Evolutionary conservation across 2,797 vertebrate species (phyloP).

Genomic region (Pipistrellus nathusii): DNA sequence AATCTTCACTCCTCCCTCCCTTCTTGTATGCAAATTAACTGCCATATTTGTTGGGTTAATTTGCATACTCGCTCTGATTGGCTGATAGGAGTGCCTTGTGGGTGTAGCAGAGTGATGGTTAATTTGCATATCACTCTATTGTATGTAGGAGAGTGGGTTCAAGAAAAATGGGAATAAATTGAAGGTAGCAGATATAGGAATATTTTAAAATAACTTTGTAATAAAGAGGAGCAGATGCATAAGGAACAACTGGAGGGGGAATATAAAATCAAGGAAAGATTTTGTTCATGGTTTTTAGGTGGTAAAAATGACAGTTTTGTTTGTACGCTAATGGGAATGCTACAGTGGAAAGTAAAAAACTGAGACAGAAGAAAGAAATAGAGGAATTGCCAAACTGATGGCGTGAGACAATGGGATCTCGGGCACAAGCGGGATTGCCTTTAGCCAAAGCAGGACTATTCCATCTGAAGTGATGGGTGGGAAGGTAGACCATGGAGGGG

Average conservation of each 20-base stretch:
- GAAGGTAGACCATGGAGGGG: not conserved
- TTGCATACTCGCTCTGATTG: no score
- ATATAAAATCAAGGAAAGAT: not conserved
- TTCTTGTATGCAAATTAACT: no score
- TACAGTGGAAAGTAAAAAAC: not conserved
- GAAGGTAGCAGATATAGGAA: not conserved
- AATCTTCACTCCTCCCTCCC: no score
- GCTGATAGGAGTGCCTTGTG: no score
- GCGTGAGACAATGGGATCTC: not conserved
- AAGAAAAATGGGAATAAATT: not conserved
- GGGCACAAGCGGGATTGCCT: not conserved
- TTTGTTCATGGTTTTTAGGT: not conserved
- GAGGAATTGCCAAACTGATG: not conserved
- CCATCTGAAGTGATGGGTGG: not conserved
- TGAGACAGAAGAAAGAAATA: not conserved
- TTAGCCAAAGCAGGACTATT: not conserved
- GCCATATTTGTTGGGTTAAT: no score
- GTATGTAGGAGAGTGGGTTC: not conserved
- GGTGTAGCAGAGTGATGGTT: no score
- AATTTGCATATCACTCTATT: no score
- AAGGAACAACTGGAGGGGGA: not conserved
- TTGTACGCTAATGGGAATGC: constrained; percentile 6
- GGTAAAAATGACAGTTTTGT: constrained; percentile 17
- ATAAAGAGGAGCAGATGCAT: not conserved
- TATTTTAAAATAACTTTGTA: not conserved